Percentiles rank a stretch among this genome's conserved stretches.
Conservation (phyloP, 2,888 invertebrate genomes). For the Epsilonema sp. region DNA sequence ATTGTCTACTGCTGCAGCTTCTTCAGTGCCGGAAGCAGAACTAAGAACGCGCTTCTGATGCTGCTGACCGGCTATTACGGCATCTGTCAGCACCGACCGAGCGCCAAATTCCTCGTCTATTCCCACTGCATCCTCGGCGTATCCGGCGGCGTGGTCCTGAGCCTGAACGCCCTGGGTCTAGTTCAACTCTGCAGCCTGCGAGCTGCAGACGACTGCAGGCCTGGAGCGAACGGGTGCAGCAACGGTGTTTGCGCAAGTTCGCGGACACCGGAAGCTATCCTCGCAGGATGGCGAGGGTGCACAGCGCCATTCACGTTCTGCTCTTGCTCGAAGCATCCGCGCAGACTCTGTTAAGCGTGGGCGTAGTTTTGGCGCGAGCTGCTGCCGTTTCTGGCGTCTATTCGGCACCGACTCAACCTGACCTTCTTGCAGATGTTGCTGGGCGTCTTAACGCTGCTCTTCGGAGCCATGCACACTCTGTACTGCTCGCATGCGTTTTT, state of each 20-base stretch:
- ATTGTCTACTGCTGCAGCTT: constrained; percentile 4
- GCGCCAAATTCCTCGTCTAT: not conserved
- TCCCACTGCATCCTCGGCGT: not conserved
- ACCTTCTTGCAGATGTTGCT: not conserved
- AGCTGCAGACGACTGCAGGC: not conserved
- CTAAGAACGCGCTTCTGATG: constrained; percentile 1
- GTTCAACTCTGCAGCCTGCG: too few species aligned
- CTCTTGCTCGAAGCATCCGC: not conserved
- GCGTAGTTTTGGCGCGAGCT: too few species aligned
- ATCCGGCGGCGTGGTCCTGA: not conserved
- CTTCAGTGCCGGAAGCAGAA: constrained; percentile 1
- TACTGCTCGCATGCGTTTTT: constrained; percentile 1
- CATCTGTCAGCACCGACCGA: not conserved
- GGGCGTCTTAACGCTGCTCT: not conserved
- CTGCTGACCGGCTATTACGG: not conserved
- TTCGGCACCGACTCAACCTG: not conserved
- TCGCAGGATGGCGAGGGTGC: not conserved
- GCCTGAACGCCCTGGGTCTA: too few species aligned
- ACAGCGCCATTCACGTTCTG: not conserved
- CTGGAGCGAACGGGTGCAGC: not conserved
- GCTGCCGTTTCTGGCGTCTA: too few species aligned
- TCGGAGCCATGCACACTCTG: not conserved
- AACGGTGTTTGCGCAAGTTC: not conserved
- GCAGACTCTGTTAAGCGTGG: not conserved
- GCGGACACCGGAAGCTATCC: not conserved